Percentiles rank a stretch among this genome's conserved stretches.
phyloP scores from a whole-genome alignment of 2,888 invertebrate species.

The Drosophila sordidula region DNA sequence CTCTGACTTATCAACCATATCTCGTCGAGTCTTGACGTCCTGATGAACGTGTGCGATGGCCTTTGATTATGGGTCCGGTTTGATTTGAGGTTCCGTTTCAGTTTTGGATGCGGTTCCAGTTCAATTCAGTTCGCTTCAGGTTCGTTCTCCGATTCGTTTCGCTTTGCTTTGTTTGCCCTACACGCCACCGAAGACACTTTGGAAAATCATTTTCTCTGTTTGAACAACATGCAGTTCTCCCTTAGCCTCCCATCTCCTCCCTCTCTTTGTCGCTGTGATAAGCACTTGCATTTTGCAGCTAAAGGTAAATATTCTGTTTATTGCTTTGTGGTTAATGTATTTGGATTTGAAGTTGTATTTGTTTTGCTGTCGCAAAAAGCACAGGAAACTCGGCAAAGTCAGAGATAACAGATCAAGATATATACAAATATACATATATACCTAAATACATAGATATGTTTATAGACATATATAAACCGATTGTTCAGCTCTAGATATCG shows the following conservation, averaged over 20 bases:
- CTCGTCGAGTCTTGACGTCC: constrained; percentile 12
- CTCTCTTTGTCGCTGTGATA: constrained; percentile 17
- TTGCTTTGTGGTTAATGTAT: constrained; percentile 37
- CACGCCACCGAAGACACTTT: constrained; percentile 28
- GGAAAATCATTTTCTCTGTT: constrained; percentile 47
- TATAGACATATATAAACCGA: background rate
- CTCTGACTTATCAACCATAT: constrained; percentile 37
- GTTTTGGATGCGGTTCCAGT: background rate
- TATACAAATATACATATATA: constrained; percentile 1
- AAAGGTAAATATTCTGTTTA: constrained; percentile 52
- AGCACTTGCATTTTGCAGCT: constrained; percentile 45
- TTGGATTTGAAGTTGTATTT: constrained; percentile 49
- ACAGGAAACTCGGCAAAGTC: constrained; percentile 44
- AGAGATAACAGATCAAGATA: constrained; percentile 9
- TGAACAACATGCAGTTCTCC: constrained; percentile 12
- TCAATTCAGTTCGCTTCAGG: constrained; percentile 4
- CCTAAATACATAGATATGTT: background rate
- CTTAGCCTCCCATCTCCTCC: background rate
- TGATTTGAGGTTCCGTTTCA: background rate
- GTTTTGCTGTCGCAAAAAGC: constrained; percentile 39
- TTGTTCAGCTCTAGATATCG: background rate
- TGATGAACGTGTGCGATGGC: constrained; percentile 2
- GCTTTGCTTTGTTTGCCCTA: constrained; percentile 22
- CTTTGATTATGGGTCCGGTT: constrained; percentile 3
- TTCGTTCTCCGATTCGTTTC: background rate